These are phyloP conservation scores for Pomatorhinus ruficollis DNA, from an alignment of 2,113 vertebrate species.

Conservation along the genomic window DNA sequence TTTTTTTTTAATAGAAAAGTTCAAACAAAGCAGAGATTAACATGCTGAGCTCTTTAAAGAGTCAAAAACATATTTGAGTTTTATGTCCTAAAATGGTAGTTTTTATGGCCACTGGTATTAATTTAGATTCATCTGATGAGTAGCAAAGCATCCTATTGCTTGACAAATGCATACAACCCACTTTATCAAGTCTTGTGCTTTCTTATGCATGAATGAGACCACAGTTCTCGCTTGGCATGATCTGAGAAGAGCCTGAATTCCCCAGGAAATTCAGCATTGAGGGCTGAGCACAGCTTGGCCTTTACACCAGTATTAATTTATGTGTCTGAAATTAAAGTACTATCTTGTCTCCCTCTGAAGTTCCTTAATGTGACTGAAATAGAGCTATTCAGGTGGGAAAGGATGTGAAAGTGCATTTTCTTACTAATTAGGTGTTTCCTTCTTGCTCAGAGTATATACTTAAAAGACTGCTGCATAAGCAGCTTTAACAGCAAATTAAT, in stretches of 20 bases:
- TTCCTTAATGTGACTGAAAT: neutral
- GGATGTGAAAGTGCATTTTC: neutral
- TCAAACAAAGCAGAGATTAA: neutral
- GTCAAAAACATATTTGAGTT: neutral
- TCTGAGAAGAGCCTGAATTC: neutral
- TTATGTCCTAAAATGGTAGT: neutral
- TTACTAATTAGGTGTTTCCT: neutral
- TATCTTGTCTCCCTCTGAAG: neutral
- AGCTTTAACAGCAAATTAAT: neutral
- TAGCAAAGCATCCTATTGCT: neutral
- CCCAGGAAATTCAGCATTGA: neutral
- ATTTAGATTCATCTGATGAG: neutral
- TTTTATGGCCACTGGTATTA: neutral
- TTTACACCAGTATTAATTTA: neutral
- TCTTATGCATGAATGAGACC: neutral
- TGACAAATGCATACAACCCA: neutral
- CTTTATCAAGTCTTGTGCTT: neutral
- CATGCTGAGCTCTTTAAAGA: neutral
- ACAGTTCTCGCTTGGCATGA: neutral
- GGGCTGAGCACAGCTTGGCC: neutral
- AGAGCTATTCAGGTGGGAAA: neutral
- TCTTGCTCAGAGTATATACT: neutral
- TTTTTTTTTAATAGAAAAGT: neutral
- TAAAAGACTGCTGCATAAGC: neutral
- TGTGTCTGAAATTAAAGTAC: neutral